A percentile compares a stretch with the other conserved stretches of the same genome.
phyloP scores from a whole-genome alignment of 2,797 vertebrate genomes.

The Ibycter americanus region DNA sequence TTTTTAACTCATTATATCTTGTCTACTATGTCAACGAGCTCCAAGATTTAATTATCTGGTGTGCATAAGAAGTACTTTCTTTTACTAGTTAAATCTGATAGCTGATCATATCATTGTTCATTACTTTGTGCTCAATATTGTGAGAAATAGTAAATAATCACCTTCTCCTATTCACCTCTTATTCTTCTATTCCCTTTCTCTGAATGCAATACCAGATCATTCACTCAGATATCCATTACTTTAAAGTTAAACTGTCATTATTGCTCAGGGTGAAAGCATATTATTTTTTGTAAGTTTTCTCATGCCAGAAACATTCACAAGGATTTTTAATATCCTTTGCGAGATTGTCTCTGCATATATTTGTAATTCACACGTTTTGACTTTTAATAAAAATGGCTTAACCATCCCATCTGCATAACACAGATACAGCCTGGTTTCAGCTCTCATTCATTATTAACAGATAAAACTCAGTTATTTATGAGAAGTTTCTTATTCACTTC shows the following conservation, averaged over 20 bases:
- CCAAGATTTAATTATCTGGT: conserved; percentile 27
- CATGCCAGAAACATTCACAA: conserved; percentile 34
- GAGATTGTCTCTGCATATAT: conserved; percentile 54
- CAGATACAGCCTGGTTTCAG: conserved; percentile 4
- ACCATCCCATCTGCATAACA: conserved; percentile 37
- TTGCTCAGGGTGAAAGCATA: neutral
- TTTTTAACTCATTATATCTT: neutral
- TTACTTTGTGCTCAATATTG: conserved; percentile 8
- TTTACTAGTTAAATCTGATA: conserved; percentile 26
- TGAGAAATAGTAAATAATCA: conserved; percentile 43
- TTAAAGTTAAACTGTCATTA: neutral
- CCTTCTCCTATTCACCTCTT: neutral
- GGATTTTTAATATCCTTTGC: conserved; percentile 70
- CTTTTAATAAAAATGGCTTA: conserved; percentile 61
- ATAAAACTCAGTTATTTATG: conserved; percentile 27
- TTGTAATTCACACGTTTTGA: conserved; percentile 47
- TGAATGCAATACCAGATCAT: neutral
- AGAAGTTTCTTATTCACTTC: neutral
- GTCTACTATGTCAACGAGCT: rapidly evolving
- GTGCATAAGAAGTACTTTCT: neutral
- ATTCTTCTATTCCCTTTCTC: neutral
- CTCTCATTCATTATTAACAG: conserved; percentile 50
- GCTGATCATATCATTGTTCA: neutral
- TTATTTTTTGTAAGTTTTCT: neutral
- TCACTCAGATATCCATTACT: conserved; percentile 2